phyloP scores from a whole-genome alignment of 2,888 invertebrate species.

The Torymus auratus region DNA sequence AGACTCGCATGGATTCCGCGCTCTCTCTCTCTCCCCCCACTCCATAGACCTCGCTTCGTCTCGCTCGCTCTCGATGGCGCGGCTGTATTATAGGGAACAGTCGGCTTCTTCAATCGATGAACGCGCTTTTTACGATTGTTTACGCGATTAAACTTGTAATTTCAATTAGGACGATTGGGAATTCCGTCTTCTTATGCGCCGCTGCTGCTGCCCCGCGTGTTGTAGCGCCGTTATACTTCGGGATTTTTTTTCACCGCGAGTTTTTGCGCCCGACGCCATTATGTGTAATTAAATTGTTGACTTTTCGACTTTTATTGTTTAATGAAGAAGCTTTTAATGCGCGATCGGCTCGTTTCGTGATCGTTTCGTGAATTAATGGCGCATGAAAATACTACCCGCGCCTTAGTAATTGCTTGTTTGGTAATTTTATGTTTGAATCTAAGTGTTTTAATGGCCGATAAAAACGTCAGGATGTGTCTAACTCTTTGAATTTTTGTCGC shows the following conservation, averaged over 20 bases:
- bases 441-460: too few species aligned
- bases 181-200: constrained; percentile 16
- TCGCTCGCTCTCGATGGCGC: not conserved
- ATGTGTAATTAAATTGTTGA: constrained; percentile 1
- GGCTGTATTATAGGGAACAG: not conserved
- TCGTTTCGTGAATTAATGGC: not conserved
- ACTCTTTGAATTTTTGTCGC: too few species aligned
- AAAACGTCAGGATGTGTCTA: too few species aligned
- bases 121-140: constrained; percentile 50
- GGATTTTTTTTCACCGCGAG: not conserved
- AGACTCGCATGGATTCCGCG: constrained; percentile 31
- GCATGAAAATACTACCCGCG: too few species aligned
- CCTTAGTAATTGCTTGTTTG: too few species aligned
- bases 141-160: constrained; percentile 55
- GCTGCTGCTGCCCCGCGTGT: too few species aligned
- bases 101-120: constrained; percentile 53
- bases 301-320: not conserved
- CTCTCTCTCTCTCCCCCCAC: constrained; percentile 1
- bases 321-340: not conserved
- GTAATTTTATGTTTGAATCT: too few species aligned
- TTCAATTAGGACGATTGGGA: constrained; percentile 49
- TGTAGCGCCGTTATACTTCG: too few species aligned
- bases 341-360: not conserved
- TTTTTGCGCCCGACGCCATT: not conserved
- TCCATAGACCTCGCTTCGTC: not conserved